Percentiles rank a stretch among this genome's conserved stretches.
phyloP scores from a whole-genome alignment of 2,113 vertebrate genomes.

The Chamaetylas fuelleborni region DNA sequence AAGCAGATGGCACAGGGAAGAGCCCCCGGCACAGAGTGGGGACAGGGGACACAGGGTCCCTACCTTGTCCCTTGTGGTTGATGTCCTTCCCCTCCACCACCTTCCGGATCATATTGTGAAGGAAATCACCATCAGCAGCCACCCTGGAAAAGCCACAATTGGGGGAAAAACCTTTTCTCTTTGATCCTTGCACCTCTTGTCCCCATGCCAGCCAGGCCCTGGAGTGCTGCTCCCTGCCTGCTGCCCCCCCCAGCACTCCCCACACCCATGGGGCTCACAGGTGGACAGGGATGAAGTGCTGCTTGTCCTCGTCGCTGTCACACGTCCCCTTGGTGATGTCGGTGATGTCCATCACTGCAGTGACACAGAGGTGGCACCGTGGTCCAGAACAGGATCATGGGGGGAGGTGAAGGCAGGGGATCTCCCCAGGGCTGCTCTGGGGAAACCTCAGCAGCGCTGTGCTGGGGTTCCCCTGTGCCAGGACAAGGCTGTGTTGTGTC shows the following conservation, averaged over 20 bases:
- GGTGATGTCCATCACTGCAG: conserved; percentile 67
- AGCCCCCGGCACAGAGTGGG: rapidly evolving
- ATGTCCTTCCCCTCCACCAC: conserved; percentile 53
- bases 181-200: background rate
- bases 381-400: background rate
- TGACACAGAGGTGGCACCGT: background rate
- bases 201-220: background rate
- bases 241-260: background rate
- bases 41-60: rapidly evolving
- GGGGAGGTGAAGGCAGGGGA: too few species aligned
- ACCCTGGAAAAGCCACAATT: background rate
- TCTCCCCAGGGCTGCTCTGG: rapidly evolving
- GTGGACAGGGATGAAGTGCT: conserved; percentile 66
- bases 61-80: conserved; percentile 72
- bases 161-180: background rate
- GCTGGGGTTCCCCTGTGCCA: background rate
- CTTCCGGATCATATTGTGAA: conserved; percentile 61
- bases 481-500: background rate
- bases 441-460: rapidly evolving
- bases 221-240: background rate
- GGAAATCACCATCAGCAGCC: conserved; percentile 56
- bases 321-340: conserved; percentile 61
- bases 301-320: conserved; percentile 64
- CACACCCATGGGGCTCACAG: background rate
- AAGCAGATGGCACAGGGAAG: rapidly evolving